Evolutionary conservation across 2,797 vertebrate genomes (phyloP).

Genomic region (Enteromius trimaculatus): DNA sequence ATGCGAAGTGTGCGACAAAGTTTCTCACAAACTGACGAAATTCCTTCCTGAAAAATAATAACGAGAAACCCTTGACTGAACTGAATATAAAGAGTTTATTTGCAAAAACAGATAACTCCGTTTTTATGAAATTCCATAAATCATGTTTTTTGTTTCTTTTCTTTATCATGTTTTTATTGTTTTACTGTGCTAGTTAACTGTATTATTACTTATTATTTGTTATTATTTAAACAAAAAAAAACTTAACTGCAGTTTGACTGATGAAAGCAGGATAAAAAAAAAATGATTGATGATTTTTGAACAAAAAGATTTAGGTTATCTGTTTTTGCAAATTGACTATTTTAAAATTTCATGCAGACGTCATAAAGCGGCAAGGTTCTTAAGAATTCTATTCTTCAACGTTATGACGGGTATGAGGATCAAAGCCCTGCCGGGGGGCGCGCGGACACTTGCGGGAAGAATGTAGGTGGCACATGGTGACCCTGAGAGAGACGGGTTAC

Average conservation of each 20-base stretch:
- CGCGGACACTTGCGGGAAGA: conserved; percentile 42
- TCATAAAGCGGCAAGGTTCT: not conserved
- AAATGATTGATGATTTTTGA: not conserved
- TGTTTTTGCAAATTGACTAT: not conserved
- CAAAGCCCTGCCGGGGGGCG: conserved; percentile 66
- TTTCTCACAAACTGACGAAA: conserved; percentile 49
- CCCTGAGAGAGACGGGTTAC: conserved; percentile 69
- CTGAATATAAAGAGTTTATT: not conserved
- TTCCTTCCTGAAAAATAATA: conserved; percentile 10
- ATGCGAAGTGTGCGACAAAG: conserved; percentile 5
- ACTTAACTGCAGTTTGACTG: not conserved
- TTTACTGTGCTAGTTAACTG: not conserved
- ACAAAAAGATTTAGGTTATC: not conserved
- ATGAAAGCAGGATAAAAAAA: not conserved
- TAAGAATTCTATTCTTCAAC: conserved; percentile 2
- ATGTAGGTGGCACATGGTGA: conserved; percentile 67
- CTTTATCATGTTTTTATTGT: not conserved
- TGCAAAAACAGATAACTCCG: not conserved
- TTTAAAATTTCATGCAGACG: not conserved
- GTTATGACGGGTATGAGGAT: conserved; percentile 62
- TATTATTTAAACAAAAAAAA: not conserved
- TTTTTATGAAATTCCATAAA: not conserved
- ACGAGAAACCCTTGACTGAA: not conserved
- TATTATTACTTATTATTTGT: not conserved
- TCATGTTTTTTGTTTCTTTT: not conserved